phyloP scores from a whole-genome alignment of 2,888 invertebrate genomes.

The Malthinus flaveolus region DNA sequence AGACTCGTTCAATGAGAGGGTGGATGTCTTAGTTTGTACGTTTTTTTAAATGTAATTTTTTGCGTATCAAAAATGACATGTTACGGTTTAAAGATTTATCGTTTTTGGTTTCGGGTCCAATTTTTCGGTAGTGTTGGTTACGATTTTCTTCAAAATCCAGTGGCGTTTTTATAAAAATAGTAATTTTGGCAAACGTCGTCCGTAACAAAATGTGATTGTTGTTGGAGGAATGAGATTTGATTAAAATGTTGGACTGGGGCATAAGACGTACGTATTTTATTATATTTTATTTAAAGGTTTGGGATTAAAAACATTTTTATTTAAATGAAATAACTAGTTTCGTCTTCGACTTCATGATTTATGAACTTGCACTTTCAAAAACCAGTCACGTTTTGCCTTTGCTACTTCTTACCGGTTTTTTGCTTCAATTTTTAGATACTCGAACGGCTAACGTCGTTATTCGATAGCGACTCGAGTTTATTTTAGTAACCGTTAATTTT shows the following conservation, averaged over 20 bases:
- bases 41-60: conserved; percentile 22
- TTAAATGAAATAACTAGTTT: conserved; percentile 37
- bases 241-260: conserved; percentile 74
- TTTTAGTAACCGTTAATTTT: conserved; percentile 7
- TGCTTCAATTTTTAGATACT: conserved; percentile 14
- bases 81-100: conserved; percentile 7
- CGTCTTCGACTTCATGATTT: conserved; percentile 37
- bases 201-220: conserved; percentile 23
- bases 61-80: conserved; percentile 15
- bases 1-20: conserved; percentile 34
- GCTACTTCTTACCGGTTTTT: conserved; percentile 26
- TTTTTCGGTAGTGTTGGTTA: conserved; percentile 6
- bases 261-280: conserved; percentile 67
- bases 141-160: background rate
- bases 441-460: background rate
- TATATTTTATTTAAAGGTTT: conserved; percentile 2
- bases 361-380: conserved; percentile 40
- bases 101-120: conserved; percentile 22
- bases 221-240: conserved; percentile 23
- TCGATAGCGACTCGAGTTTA: conserved; percentile 9
- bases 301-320: background rate
- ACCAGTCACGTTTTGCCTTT: conserved; percentile 39
- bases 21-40: conserved; percentile 32
- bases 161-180: background rate
- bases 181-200: background rate